Evolutionary conservation across 1,140 invertebrate species (phyloP).

Genomic region (Steinernema feltiae): DNA sequence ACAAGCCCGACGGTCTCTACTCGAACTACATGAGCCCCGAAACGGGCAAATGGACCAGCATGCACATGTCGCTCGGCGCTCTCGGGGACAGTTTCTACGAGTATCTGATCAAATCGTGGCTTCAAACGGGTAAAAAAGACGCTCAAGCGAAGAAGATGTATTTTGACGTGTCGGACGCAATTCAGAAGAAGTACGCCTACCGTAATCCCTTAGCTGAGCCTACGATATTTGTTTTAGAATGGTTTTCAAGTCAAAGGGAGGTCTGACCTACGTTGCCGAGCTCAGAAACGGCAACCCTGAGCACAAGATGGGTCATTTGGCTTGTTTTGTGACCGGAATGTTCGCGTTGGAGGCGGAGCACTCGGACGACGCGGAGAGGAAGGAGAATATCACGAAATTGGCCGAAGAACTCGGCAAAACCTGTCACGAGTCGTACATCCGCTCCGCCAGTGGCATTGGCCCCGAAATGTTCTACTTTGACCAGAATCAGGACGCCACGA

Average conservation of each 20-base stretch:
- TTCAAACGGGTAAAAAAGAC: conserved; percentile 75
- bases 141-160: conserved; percentile 83
- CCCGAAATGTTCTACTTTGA: conserved; percentile 52
- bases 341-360: conserved; percentile 80
- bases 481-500: conserved; percentile 37
- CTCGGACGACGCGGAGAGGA: conserved; percentile 66
- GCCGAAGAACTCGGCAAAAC: conserved; percentile 85
- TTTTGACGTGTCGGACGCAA: conserved; percentile 69
- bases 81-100: conserved; percentile 98
- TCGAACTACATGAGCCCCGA: conserved; percentile 91
- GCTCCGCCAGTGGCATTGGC: conserved; percentile 58
- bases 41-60: conserved; percentile 90
- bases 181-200: conserved; percentile 63
- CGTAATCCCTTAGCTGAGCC: conserved; percentile 55
- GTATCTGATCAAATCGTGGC: conserved; percentile 90
- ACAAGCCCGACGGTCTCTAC: conserved; percentile 86
- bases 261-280: conserved; percentile 74
- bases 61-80: conserved; percentile 89
- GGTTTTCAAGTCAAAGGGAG: conserved; percentile 41
- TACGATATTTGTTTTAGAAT: conserved; percentile 26
- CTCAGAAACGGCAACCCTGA: conserved; percentile 82
- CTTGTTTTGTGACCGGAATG: conserved; percentile 90
- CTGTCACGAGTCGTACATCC: conserved; percentile 90
- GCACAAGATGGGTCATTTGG: conserved; percentile 96
- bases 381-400: conserved; percentile 75